Evolutionary conservation across 2,113 vertebrate species (phyloP).

Genomic region (Lampris megalopsis): DNA sequence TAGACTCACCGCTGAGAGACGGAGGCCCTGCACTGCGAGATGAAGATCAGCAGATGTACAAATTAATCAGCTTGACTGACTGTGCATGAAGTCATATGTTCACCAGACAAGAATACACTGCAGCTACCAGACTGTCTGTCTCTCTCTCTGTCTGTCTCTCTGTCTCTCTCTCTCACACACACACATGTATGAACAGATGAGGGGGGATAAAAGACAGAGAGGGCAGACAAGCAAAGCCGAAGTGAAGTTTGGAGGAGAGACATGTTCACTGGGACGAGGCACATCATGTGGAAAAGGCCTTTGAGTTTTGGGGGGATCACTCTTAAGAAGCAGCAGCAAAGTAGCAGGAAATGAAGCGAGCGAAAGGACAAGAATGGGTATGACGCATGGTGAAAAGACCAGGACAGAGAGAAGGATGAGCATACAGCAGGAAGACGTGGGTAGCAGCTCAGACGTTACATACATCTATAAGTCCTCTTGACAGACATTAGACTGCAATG

Average conservation of each 20-base stretch:
- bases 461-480: slow-evolving; percentile 40
- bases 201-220: slow-evolving; percentile 22
- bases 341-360: slow-evolving; percentile 34
- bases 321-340: slow-evolving; percentile 45
- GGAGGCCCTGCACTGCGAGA: not conserved
- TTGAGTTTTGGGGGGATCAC: slow-evolving; percentile 56
- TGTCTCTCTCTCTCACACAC: not conserved
- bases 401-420: slow-evolving; percentile 11
- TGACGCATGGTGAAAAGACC: slow-evolving; percentile 33
- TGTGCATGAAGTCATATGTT: not conserved
- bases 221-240: slow-evolving; percentile 61
- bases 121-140: slow-evolving; percentile 13
- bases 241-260: slow-evolving; percentile 59
- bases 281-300: slow-evolving; percentile 76
- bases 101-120: not conserved
- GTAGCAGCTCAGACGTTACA: slow-evolving; percentile 28
- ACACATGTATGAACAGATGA: slow-evolving; percentile 34
- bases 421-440: not conserved
- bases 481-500: slow-evolving; percentile 36
- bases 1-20: not conserved
- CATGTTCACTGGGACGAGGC: slow-evolving; percentile 64
- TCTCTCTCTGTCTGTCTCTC: not conserved
- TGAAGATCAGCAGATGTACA: not conserved
- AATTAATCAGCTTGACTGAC: slow-evolving; percentile 1
- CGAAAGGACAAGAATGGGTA: slow-evolving; percentile 5